Evolutionary conservation across 2,113 vertebrate genomes (phyloP).

Genomic region (Festucalex cinctus): DNA sequence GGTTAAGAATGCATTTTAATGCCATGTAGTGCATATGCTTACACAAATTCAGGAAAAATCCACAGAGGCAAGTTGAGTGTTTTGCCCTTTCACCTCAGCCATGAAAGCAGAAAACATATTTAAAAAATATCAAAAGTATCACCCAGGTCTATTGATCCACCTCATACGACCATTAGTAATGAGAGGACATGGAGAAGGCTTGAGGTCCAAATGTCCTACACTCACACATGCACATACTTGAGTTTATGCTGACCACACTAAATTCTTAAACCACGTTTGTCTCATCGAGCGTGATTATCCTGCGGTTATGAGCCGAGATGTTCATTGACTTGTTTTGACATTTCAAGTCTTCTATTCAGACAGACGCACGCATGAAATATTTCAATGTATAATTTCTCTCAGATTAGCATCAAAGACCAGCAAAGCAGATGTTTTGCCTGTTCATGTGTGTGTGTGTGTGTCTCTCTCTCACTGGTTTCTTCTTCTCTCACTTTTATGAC

Average conservation of each 20-base stretch:
- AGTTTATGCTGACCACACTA: constrained; percentile 29
- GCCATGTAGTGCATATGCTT: background rate
- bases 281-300: constrained; percentile 30
- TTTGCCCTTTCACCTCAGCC: background rate
- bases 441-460: constrained; percentile 24
- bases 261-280: constrained; percentile 25
- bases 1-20: background rate
- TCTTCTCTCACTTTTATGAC: background rate
- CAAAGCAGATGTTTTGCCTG: constrained; percentile 44
- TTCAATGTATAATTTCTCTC: constrained; percentile 49
- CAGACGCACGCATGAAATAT: constrained; percentile 11
- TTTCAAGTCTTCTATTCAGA: constrained; percentile 31
- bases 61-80: background rate
- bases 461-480: constrained; percentile 7
- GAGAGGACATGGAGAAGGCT: constrained; percentile 52
- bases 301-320: constrained; percentile 36
- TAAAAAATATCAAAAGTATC: background rate
- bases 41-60: no score
- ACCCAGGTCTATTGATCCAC: background rate
- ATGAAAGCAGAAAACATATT: background rate
- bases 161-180: constrained; percentile 46
- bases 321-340: constrained; percentile 39
- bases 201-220: background rate
- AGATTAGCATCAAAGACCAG: constrained; percentile 48
- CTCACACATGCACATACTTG: constrained; percentile 22